phyloP scores from a whole-genome alignment of 2,113 vertebrate genomes.

The Platysteira castanea region DNA sequence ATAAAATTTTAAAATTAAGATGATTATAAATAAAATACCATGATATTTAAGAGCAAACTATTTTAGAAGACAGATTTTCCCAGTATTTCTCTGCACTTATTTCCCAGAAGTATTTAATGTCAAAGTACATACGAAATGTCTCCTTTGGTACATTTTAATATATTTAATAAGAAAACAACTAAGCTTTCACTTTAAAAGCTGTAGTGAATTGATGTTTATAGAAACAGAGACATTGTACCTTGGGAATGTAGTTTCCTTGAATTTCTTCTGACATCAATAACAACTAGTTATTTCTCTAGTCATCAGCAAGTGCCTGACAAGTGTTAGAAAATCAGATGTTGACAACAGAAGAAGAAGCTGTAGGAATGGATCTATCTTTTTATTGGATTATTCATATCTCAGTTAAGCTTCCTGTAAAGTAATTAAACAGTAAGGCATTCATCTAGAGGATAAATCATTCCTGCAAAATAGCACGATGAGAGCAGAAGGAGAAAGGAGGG shows the following conservation, averaged over 20 bases:
- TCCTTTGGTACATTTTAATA: not conserved
- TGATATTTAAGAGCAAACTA: not conserved
- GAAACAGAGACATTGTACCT: not conserved
- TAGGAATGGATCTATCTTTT: not conserved
- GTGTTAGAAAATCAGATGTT: not conserved
- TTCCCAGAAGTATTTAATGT: not conserved
- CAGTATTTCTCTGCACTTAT: not conserved
- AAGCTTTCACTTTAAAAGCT: not conserved
- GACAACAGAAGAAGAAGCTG: not conserved
- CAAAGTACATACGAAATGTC: not conserved
- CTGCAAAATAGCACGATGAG: not conserved
- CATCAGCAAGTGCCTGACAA: not conserved
- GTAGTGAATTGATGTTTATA: not conserved
- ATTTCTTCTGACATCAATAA: not conserved
- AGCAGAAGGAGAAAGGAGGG: not conserved
- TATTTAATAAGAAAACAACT: not conserved
- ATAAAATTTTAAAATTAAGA: not conserved
- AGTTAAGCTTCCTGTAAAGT: not conserved
- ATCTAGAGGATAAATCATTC: not conserved
- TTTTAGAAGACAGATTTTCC: not conserved
- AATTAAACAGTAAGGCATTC: constrained; percentile 26
- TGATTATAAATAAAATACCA: not conserved
- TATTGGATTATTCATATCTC: constrained; percentile 14
- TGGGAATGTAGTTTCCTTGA: not conserved
- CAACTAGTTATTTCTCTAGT: not conserved